These are phyloP conservation scores for Etheostoma spectabile DNA, from an alignment of 2,113 vertebrate genomes.

Conservation along the genomic window DNA sequence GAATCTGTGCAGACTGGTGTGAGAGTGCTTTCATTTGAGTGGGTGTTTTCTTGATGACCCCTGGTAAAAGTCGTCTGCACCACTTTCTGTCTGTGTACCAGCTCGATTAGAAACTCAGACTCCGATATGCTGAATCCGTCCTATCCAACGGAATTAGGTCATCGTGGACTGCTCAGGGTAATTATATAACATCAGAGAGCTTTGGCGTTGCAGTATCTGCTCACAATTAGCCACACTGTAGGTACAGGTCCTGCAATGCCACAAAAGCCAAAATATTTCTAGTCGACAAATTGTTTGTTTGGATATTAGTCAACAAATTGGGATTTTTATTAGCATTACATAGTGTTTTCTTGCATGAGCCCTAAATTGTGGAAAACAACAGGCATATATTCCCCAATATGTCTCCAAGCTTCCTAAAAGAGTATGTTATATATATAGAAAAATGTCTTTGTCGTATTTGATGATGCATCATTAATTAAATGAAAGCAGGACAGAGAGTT, in stretches of 20 bases:
- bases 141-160: slow-evolving; percentile 72
- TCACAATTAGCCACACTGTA: slow-evolving; percentile 65
- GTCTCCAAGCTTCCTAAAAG: neutral
- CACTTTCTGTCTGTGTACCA: slow-evolving; percentile 41
- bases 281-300: neutral
- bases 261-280: slow-evolving; percentile 15
- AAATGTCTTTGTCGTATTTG: neutral
- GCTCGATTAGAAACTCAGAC: slow-evolving; percentile 44
- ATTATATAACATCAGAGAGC: slow-evolving; percentile 73
- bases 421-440: neutral
- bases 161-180: slow-evolving; percentile 65
- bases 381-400: neutral
- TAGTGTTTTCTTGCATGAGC: neutral
- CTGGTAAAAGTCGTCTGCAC: slow-evolving; percentile 55
- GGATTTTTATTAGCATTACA: neutral
- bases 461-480: slow-evolving; percentile 14
- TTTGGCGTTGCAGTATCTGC: slow-evolving; percentile 66
- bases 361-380: neutral
- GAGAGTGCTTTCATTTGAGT: slow-evolving; percentile 30
- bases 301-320: neutral
- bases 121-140: slow-evolving; percentile 51
- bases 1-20: slow-evolving; percentile 30
- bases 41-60: slow-evolving; percentile 70
- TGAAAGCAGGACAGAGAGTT: slow-evolving; percentile 10
- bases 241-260: slow-evolving; percentile 38